Base-by-base conservation (phyloP, 2,888 invertebrate species). In the Odontothrips loti region DNA sequence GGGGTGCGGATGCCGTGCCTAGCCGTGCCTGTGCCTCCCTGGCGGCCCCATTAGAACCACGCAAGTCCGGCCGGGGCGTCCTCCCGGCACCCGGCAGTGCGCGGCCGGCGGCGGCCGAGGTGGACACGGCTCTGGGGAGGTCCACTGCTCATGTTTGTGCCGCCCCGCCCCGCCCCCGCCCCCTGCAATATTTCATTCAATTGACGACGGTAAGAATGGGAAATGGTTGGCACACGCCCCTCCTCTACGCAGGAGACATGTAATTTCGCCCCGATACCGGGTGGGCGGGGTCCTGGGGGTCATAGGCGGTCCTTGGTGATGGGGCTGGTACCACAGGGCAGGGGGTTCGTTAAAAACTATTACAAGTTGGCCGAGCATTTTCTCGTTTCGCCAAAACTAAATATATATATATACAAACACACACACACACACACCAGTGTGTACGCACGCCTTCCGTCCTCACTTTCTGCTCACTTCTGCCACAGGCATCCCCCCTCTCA, bases 111-210 rank as follows among this genome's bases (percentile, higher is more conserved):
- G 10, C 10, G 48, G 48, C 10, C 48, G 48, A 15, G 48, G 48
- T 15, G n/a, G n/a, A n/a, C 68, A 27, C 68, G 23, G 23, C 68
- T 23, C 23, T 58, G 68, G 34, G 68, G 68, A 75, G 68, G 68
- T 75, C 68, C 68, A 23, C 58, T 43, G 34, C 34, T 58, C 27
- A 12, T 75, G 68, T 58, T 58, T 58, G 58, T n/a, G 23, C 10
- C 68, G 68, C 23, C 23, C 68, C 68, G 27, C 23, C 23, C 68
- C 68, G 0, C 20, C 68, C 68, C 68, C 68, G 68, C 68, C 68
- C 58, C 58, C 58, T 58, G 68, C 68, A 75, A 75, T 75, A 75
- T 75, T 75, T 75, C 68, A 75, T 75, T 75, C 23, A 75, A 75
- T 75, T 27, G 68, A 58, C 34, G 34, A 43, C 58, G 17, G 58